These are phyloP conservation scores for Acanthisitta chloris DNA, from an alignment of 2,113 vertebrate genomes.

Conservation along the genomic window DNA sequence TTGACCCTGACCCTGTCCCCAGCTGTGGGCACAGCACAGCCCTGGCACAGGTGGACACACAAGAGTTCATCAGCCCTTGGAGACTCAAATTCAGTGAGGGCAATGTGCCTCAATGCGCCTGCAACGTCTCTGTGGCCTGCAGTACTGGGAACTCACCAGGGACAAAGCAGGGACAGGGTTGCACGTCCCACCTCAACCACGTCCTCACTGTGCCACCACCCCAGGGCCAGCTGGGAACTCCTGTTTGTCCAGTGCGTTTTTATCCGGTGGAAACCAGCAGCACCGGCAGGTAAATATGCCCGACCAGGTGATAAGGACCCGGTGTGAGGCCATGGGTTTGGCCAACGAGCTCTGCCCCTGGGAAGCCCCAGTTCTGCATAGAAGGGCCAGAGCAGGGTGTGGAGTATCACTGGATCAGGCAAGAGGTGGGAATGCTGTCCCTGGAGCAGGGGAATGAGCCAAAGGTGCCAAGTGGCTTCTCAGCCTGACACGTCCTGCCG, in stretches of 20 bases:
- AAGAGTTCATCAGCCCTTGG: not conserved
- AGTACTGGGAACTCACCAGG: fast-evolving
- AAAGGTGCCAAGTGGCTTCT: not conserved
- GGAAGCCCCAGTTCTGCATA: not conserved
- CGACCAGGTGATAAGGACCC: not conserved
- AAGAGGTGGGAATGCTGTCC: not conserved
- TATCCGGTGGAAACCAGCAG: not conserved
- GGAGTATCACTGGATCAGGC: not conserved
- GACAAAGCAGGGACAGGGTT: not conserved
- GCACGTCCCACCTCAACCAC: not conserved
- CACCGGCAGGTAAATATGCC: not conserved
- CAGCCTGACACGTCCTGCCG: fast-evolving
- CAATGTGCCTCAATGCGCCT: not conserved
- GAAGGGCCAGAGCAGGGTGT: too few relatives aligned
- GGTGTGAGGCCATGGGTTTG: not conserved
- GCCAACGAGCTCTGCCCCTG: not conserved
- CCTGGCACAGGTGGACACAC: not conserved
- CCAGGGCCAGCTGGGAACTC: not conserved
- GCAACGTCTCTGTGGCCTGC: not conserved
- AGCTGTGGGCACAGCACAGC: not conserved
- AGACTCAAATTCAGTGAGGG: fast-evolving
- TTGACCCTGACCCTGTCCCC: not conserved
- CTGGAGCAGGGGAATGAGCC: fast-evolving
- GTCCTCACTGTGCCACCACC: not conserved
- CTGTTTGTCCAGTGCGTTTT: constrained; percentile 29